phyloP scores from a whole-genome alignment of 1,140 invertebrate species.

The Portunus trituberculatus region DNA sequence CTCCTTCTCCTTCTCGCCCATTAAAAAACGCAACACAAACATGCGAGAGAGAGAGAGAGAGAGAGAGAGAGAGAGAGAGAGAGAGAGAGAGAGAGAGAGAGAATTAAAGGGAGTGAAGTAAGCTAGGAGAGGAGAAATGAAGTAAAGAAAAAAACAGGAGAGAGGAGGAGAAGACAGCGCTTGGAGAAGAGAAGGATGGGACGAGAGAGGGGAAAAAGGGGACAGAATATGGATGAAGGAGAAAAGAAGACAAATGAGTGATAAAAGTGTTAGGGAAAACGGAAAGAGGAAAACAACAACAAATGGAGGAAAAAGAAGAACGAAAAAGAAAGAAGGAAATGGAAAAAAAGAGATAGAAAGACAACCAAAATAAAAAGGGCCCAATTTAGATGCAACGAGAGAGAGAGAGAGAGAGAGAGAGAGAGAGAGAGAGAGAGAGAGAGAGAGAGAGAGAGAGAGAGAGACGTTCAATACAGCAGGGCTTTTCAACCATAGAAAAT shows the following conservation, averaged over 20 bases:
- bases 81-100: too few relatives aligned
- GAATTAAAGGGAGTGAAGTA: too few relatives aligned
- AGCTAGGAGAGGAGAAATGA: background rate
- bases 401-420: background rate
- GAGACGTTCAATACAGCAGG: background rate
- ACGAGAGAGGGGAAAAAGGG: background rate
- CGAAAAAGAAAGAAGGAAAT: background rate
- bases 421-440: background rate
- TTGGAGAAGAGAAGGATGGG: background rate
- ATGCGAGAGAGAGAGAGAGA: background rate
- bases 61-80: conserved; percentile 47
- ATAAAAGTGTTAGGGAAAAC: too few relatives aligned
- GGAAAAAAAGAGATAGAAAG: background rate
- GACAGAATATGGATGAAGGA: background rate
- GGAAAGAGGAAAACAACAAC: too few relatives aligned
- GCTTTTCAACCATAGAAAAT: too few relatives aligned
- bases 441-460: conserved; percentile 1
- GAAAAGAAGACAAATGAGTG: too few relatives aligned
- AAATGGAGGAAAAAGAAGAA: background rate
- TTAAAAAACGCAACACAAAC: background rate
- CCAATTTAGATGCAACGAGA: too few relatives aligned
- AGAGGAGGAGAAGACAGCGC: too few relatives aligned
- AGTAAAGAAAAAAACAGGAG: too few relatives aligned
- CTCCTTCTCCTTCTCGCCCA: background rate
- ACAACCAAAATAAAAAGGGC: background rate